Evolutionary conservation across 1,140 invertebrate genomes (phyloP), one percentile per base, ranked within the genome.

Genomic region (Anoplophora glabripennis): DNA sequence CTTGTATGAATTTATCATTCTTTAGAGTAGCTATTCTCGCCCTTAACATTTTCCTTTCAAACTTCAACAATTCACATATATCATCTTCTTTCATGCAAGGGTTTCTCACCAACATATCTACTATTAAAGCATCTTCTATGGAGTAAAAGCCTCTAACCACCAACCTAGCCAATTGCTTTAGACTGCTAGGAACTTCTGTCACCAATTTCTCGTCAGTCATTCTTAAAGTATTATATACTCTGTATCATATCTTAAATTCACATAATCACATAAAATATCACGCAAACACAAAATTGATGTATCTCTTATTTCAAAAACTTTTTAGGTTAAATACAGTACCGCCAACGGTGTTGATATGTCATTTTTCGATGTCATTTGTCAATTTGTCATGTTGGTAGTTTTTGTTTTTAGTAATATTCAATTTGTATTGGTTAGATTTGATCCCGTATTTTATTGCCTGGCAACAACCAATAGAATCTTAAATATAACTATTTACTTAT

Each of bases 61-160:
- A 97, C 74, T 94, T 94, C 9, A 98, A 73, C 35, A 98, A 78
- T 75, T 96, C 94, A 69, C 90, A 90, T 48, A 98, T 89, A 75
- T 98, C 95, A 73, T 98, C 95, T 79, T 98, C 96, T 79, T 96
- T 97, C 89, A 98, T 94, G 85, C 90, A 96, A 21, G 92, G 92
- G 84, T 96, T 94, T 72, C 93, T 80, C 33, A 97, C 93, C 10
- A 98, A 79, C 89, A 97, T 93, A 78, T 98, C 94, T 47, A 97
- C 89, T 47, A 97, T 93, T 1, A 98, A 82, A 1, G 91, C 86
- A 83, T 97, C 94, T 79, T 98, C 94, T 64, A 93, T 89, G 1
- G 86, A 86, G 75, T 97, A 97, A 78, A 98, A 98, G 18, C 93
- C 94, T 67, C 94, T 76, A 0, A 93, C 90, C 21, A 98, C 91